phyloP scores from a whole-genome alignment of 2,888 invertebrate genomes.

The Ophion ventricosus region DNA sequence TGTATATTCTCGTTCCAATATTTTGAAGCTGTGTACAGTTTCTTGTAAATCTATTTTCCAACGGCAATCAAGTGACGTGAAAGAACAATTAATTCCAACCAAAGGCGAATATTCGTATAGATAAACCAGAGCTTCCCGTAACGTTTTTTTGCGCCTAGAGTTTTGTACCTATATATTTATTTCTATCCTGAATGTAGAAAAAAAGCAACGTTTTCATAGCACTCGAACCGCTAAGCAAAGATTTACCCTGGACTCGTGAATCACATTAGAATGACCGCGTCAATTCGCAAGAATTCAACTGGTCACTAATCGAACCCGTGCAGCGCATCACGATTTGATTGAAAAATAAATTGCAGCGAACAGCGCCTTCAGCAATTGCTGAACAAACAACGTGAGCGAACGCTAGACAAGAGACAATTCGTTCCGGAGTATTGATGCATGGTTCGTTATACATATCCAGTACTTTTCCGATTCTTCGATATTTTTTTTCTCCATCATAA shows the following conservation, averaged over 20 bases:
- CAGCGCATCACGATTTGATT: constrained; percentile 33
- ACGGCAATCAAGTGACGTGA: too few relatives aligned
- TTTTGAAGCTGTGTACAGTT: too few relatives aligned
- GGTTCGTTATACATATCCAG: constrained; percentile 15
- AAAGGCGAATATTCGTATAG: too few relatives aligned
- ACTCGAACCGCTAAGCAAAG: constrained; percentile 48
- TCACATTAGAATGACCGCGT: constrained; percentile 29
- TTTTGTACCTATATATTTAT: too few relatives aligned
- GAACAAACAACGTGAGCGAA: constrained; percentile 31
- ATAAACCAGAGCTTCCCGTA: too few relatives aligned
- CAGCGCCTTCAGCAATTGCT: constrained; percentile 44
- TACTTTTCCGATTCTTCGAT: constrained; percentile 55
- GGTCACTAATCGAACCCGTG: constrained; percentile 40
- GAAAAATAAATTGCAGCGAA: constrained; percentile 51
- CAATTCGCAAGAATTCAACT: constrained; percentile 16
- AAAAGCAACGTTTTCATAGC: constrained; percentile 6
- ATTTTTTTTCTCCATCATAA: not conserved
- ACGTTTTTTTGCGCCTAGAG: too few relatives aligned
- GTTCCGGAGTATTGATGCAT: constrained; percentile 25
- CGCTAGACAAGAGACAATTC: constrained; percentile 1
- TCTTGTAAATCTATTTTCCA: too few relatives aligned
- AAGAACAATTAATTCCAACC: too few relatives aligned
- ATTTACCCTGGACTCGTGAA: constrained; percentile 44
- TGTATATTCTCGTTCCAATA: too few relatives aligned
- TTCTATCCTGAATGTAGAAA: not conserved